These are phyloP conservation scores for Magallana nippona DNA, from an alignment of 2,888 invertebrate species.

Conservation along the genomic window DNA sequence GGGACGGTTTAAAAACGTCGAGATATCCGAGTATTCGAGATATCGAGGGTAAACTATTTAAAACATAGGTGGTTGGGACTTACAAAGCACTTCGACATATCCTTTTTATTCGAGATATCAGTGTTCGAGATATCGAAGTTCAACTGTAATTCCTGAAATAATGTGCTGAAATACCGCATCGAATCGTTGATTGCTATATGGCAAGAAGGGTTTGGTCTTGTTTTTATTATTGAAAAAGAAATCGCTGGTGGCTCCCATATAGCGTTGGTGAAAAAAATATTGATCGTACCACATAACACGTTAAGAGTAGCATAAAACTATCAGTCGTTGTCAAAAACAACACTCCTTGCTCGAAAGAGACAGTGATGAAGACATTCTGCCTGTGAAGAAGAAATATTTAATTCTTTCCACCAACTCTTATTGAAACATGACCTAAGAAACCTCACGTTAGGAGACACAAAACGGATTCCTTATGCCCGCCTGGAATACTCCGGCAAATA, in stretches of 20 bases:
- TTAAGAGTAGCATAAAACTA: not conserved
- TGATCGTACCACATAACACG: not conserved
- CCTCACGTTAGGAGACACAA: not conserved
- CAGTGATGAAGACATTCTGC: conserved; percentile 26
- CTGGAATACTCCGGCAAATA: conserved; percentile 16
- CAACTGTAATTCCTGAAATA: no score
- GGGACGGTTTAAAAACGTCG: no score
- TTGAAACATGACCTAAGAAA: not conserved
- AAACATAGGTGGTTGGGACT: no score
- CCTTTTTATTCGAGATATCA: no score
- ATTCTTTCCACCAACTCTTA: conserved; percentile 3
- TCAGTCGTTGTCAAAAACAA: conserved; percentile 6
- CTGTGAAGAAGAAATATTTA: not conserved
- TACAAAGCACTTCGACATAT: no score
- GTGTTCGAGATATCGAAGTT: no score
- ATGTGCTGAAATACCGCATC: no score
- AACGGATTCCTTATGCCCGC: conserved; percentile 4
- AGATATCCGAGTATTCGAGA: no score
- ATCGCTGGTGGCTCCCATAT: not conserved
- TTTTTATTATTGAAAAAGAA: not conserved
- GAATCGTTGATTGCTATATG: no score
- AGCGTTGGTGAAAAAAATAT: not conserved
- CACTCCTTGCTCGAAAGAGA: not conserved
- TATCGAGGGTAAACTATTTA: no score
- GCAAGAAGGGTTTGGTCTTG: no score